A percentile compares a stretch with the other conserved stretches of the same genome.
phyloP scores from a whole-genome alignment of 2,113 vertebrate genomes.

The Xenopus laevis region DNA sequence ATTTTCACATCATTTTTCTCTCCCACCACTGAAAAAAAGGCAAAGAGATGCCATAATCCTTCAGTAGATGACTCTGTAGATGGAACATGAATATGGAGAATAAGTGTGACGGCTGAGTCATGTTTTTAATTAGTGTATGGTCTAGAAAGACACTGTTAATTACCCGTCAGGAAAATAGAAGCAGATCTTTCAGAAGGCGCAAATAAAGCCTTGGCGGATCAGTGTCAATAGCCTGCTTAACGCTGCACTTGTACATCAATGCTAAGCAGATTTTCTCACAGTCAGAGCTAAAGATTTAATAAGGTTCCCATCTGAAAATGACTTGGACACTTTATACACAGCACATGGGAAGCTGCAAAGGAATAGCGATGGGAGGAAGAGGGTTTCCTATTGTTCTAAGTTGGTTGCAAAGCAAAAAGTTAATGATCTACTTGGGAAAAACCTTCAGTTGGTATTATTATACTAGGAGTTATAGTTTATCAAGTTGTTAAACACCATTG shows the following conservation, averaged over 20 bases:
- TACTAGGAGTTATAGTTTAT: too few species aligned
- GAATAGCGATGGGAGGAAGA: too few species aligned
- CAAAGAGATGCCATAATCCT: slow-evolving; percentile 12
- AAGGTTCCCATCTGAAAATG: slow-evolving; percentile 11
- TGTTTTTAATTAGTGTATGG: slow-evolving; percentile 29
- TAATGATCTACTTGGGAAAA: too few species aligned
- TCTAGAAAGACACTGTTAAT: slow-evolving; percentile 20
- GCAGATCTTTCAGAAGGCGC: slow-evolving; percentile 19
- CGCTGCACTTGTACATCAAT: slow-evolving; percentile 17
- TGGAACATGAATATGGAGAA: background rate
- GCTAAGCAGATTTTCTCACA: slow-evolving; percentile 27
- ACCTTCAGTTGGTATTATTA: too few species aligned
- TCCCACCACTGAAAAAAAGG: background rate
- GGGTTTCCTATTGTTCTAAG: too few species aligned
- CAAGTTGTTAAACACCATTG: too few species aligned
- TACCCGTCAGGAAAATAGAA: slow-evolving; percentile 9
- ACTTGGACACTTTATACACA: too few species aligned
- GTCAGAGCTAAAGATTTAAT: slow-evolving; percentile 19
- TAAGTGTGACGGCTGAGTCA: slow-evolving; percentile 18
- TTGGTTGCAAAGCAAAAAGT: too few species aligned
- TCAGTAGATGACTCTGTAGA: background rate
- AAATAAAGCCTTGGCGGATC: slow-evolving; percentile 7
- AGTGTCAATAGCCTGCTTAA: slow-evolving; percentile 11
- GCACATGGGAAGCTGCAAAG: too few species aligned
- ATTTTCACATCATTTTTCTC: background rate